Evolutionary conservation across 2,113 vertebrate genomes (phyloP), one percentile per base, ranked within the genome.

Genomic region (Myodes glareolus): DNA sequence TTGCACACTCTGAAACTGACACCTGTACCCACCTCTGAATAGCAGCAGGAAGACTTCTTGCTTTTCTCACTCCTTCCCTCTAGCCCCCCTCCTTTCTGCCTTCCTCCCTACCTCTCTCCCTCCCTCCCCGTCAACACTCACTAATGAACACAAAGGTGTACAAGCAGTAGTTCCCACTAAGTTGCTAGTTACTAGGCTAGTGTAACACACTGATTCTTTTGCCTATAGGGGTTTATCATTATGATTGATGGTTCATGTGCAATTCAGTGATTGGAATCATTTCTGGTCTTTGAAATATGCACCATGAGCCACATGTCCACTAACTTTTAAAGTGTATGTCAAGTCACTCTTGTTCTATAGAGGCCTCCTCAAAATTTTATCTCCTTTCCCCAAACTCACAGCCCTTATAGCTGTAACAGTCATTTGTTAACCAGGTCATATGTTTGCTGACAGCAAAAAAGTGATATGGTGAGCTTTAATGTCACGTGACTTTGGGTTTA

Each of bases 31-130:
- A 67, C 17, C 67, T 93, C n/a, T 25, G 27, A 93, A 58, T 87
- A 93, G 70, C 8, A 63, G 47, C 16, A 91, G 76, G 17, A 27
- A 84, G 8, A 63, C 6, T 21, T 77, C 39, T 16, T 50, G 75
- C 50, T 27, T 72, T 39, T 23, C 21, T 81, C 14, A 23, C 10
- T 23, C 29, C 16, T 47, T 33, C 61, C n/a, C 29, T 86, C 17
- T 33, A 2, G 47, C 3, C 9, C 17, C 16, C 5, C 1, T 27
- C 27, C 4, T 65, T 67, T 6, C 0, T 27, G 16, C 4, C 19
- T 67, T 36, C 42, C 19, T 31, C 14, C 16, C 42, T 68, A 23
- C 33, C 7, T 70, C 17, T n/a, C 33, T 29, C 23, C 33, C 21
- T n/a, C 12, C 12, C 77, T 80, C 29, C 13, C 21, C 14, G 2